Percentiles rank a stretch among this genome's conserved stretches.
Conservation (phyloP, 1,140 invertebrate genomes). For the Diabrotica undecimpunctata region DNA sequence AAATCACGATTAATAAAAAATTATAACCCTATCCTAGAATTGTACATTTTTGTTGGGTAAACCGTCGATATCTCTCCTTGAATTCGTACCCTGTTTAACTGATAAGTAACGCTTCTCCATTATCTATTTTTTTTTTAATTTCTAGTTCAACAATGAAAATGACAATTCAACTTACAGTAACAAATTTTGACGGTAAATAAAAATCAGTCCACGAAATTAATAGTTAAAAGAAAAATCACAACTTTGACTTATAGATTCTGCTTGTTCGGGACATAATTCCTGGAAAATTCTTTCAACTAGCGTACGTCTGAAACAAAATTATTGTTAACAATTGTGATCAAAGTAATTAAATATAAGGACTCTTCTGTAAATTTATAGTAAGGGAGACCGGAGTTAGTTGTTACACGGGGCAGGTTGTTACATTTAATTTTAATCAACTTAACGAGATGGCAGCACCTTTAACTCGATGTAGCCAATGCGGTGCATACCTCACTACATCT, state of each 20-base stretch:
- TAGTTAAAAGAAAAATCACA: slow-evolving; percentile 38
- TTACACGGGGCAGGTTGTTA: no score
- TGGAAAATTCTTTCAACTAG: slow-evolving; percentile 62
- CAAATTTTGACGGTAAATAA: slow-evolving; percentile 4
- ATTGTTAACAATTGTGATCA: no score
- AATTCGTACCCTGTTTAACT: background rate
- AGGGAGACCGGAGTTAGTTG: no score
- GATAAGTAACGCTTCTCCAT: background rate
- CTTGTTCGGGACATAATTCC: slow-evolving; percentile 59
- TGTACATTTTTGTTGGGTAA: background rate
- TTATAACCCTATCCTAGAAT: background rate
- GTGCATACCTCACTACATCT: no score
- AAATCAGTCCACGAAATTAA: slow-evolving; percentile 9
- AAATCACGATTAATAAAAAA: background rate
- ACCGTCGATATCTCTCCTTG: background rate
- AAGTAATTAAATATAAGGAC: no score
- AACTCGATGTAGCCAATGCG: no score
- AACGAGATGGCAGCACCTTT: no score
- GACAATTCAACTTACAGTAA: slow-evolving; percentile 2
- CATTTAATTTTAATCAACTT: no score
- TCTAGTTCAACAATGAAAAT: slow-evolving; percentile 1
- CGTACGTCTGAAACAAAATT: slow-evolving; percentile 53
- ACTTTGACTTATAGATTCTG: slow-evolving; percentile 58
- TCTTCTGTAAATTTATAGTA: no score
- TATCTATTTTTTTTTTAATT: background rate